Conservation (phyloP, 1,140 invertebrate genomes). For the Stenopsyche tienmushanensis region DNA sequence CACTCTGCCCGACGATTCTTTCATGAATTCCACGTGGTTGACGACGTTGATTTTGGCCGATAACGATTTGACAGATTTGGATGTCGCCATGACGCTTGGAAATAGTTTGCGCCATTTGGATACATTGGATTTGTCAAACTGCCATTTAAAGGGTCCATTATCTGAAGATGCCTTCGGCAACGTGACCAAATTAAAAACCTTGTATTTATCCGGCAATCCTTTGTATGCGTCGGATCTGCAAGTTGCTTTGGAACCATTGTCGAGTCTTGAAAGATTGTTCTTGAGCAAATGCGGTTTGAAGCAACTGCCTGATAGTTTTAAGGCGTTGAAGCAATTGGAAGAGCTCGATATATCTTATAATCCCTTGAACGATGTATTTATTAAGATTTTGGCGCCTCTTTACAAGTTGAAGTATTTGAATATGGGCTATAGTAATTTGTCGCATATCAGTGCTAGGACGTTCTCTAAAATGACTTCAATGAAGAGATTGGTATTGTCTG, state of each 20-base stretch:
- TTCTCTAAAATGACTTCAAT: conserved; percentile 71
- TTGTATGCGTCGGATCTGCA: conserved; percentile 67
- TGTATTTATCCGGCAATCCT: conserved; percentile 68
- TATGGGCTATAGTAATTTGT: conserved; percentile 72
- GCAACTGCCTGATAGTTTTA: conserved; percentile 65
- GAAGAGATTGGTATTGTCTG: conserved; percentile 66
- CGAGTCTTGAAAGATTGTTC: conserved; percentile 65
- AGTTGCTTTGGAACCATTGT: conserved; percentile 65
- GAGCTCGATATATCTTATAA: conserved; percentile 71
- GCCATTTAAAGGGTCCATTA: conserved; percentile 65
- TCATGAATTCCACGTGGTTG: conserved; percentile 66
- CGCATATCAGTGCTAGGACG: conserved; percentile 63
- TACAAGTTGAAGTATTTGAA: conserved; percentile 68
- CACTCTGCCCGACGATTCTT: conserved; percentile 64
- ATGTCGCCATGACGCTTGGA: conserved; percentile 65
- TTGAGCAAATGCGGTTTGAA: conserved; percentile 66
- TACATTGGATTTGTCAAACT: conserved; percentile 68
- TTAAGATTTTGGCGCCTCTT: conserved; percentile 64
- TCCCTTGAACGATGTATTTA: conserved; percentile 68
- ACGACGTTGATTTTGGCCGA: conserved; percentile 65
- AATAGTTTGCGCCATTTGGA: conserved; percentile 66
- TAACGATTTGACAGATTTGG: conserved; percentile 65
- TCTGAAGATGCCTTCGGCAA: conserved; percentile 70
- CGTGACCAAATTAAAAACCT: conserved; percentile 63
- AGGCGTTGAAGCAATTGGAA: conserved; percentile 63